A percentile compares a stretch with the other conserved stretches of the same genome.
Conservation (phyloP, 2,888 invertebrate genomes). For the Synanthedon formicaeformis region DNA sequence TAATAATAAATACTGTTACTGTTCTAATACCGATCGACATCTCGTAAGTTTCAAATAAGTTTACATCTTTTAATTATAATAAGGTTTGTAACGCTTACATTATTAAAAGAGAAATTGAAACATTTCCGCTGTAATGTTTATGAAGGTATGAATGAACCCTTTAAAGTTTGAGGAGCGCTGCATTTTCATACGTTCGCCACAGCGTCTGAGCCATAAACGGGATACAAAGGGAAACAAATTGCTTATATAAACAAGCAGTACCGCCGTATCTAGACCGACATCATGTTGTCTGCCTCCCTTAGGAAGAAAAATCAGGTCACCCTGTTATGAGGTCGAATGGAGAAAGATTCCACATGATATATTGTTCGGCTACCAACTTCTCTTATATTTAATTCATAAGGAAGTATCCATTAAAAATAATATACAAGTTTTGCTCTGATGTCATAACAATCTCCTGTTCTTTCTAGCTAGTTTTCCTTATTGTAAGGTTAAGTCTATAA, state of each 20-base stretch:
- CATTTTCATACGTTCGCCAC: neutral
- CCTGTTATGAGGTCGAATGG: neutral
- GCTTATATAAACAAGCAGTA: neutral
- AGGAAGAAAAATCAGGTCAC: neutral
- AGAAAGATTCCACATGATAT: constrained; percentile 6
- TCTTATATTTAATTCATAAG: neutral
- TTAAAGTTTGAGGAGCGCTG: neutral
- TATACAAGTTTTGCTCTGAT: neutral
- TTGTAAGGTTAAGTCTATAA: too few species aligned
- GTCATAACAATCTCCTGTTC: too few species aligned
- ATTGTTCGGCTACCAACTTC: constrained; percentile 5
- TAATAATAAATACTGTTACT: too few species aligned
- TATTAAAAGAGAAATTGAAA: too few species aligned
- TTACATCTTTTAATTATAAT: too few species aligned
- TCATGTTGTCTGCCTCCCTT: neutral
- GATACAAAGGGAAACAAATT: neutral
- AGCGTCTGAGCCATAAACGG: neutral
- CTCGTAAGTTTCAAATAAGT: too few species aligned
- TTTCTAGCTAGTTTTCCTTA: too few species aligned
- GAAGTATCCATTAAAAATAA: neutral
- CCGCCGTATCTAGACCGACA: neutral
- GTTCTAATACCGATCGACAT: too few species aligned
- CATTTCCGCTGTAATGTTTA: too few species aligned
- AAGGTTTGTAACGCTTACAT: too few species aligned
- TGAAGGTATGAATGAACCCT: too few species aligned